A percentile compares a stretch with the other conserved stretches of the same genome.
phyloP scores from a whole-genome alignment of 2,797 vertebrate genomes.

The Neoniphon sammara region DNA sequence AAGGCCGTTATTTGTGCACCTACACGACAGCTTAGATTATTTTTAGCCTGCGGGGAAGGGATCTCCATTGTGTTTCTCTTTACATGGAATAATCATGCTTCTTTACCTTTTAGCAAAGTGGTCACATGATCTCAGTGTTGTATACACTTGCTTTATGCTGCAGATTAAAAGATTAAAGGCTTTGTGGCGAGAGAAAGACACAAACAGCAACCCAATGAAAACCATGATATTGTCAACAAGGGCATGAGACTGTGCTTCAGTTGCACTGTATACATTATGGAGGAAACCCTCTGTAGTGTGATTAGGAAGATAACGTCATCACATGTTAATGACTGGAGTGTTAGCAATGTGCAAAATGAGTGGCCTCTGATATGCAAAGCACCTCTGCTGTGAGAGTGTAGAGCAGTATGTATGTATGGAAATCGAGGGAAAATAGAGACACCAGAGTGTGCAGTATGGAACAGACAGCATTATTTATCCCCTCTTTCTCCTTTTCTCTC shows the following conservation, averaged over 20 bases:
- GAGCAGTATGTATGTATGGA: constrained; percentile 58
- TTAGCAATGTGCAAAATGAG: constrained; percentile 69
- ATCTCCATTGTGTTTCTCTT: constrained; percentile 70
- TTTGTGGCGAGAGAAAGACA: constrained; percentile 70
- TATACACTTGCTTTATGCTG: constrained; percentile 69
- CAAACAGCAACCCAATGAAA: constrained; percentile 65
- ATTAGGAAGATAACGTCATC: constrained; percentile 82
- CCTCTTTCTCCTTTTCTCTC: constrained; percentile 34
- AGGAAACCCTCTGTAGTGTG: constrained; percentile 72
- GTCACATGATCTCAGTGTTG: constrained; percentile 68
- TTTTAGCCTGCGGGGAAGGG: constrained; percentile 78
- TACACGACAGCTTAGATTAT: constrained; percentile 82
- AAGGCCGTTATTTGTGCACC: constrained; percentile 74
- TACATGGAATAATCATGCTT: constrained; percentile 70
- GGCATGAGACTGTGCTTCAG: constrained; percentile 61
- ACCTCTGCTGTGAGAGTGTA: constrained; percentile 49
- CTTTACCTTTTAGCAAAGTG: constrained; percentile 76
- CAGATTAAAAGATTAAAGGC: constrained; percentile 86
- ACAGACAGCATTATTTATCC: constrained; percentile 83
- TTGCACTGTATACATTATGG: constrained; percentile 73
- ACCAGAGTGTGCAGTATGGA: constrained; percentile 56
- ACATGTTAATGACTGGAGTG: constrained; percentile 81
- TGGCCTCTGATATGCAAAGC: constrained; percentile 81
- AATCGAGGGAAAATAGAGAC: constrained; percentile 71
- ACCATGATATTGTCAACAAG: constrained; percentile 63